Conservation (phyloP, 2,888 invertebrate genomes). For the Lithosia quadra region DNA sequence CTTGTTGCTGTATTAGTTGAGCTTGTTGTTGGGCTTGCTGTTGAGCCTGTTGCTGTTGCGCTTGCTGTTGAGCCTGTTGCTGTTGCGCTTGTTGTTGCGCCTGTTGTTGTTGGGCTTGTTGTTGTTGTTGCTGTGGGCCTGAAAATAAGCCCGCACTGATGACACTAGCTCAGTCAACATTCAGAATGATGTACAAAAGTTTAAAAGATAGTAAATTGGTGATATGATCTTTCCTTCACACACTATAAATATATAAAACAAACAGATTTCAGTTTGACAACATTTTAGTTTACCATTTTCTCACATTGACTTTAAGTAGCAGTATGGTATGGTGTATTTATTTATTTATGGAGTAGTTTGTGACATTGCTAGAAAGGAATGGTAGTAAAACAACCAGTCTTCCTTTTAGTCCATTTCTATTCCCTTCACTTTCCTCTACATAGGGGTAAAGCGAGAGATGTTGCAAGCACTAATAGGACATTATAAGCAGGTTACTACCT, state of each 20-base stretch:
- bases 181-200: neutral
- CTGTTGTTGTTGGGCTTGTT: conserved; percentile 53
- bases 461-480: too few species aligned
- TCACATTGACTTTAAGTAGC: too few species aligned
- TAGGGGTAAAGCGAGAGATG: too few species aligned
- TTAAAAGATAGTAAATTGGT: too few species aligned
- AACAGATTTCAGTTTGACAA: neutral
- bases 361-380: too few species aligned
- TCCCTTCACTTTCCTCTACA: too few species aligned
- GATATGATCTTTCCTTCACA: neutral
- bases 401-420: too few species aligned
- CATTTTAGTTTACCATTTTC: too few species aligned
- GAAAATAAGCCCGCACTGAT: neutral
- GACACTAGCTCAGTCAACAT: neutral
- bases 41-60: conserved; percentile 53
- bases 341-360: too few species aligned
- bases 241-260: neutral
- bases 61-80: conserved; percentile 58
- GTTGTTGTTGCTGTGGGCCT: conserved; percentile 64
- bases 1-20: conserved; percentile 75
- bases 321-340: too few species aligned
- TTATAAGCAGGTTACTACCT: too few species aligned
- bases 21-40: conserved; percentile 66
- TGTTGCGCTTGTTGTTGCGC: conserved; percentile 64
- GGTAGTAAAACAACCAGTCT: too few species aligned